Conservation (phyloP, 2,888 invertebrate species). For the Terebella lapidaria region DNA sequence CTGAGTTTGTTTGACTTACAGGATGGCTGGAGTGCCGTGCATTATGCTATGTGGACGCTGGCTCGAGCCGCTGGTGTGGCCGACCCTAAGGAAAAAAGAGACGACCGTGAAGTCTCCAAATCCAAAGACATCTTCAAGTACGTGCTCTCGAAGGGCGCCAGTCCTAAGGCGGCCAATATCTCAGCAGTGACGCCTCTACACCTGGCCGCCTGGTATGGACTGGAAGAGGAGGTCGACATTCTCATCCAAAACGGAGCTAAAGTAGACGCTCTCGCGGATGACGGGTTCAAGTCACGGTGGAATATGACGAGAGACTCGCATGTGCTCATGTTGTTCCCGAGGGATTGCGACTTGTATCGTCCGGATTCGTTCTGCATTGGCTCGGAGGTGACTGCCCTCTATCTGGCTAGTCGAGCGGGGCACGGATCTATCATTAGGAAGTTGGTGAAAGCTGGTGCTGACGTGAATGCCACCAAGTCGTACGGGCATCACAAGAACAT, state of each 20-base stretch:
- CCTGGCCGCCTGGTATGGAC: slow-evolving; percentile 23
- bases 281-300: slow-evolving; percentile 23
- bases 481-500: slow-evolving; percentile 23
- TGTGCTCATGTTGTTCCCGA: slow-evolving; percentile 15
- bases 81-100: slow-evolving; percentile 1
- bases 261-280: slow-evolving; percentile 18
- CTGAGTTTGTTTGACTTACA: no score
- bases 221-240: slow-evolving; percentile 11
- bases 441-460: slow-evolving; percentile 18
- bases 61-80: slow-evolving; percentile 16
- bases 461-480: slow-evolving; percentile 21
- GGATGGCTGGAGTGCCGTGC: slow-evolving; percentile 24
- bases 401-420: slow-evolving; percentile 23
- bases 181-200: slow-evolving; percentile 22
- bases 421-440: slow-evolving; percentile 9
- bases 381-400: slow-evolving; percentile 20
- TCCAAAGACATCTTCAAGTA: slow-evolving; percentile 11
- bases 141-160: slow-evolving; percentile 7
- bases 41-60: slow-evolving; percentile 21
- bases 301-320: slow-evolving; percentile 15
- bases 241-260: slow-evolving; percentile 11
- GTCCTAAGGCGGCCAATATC: slow-evolving; percentile 12
- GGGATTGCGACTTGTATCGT: slow-evolving; percentile 23
- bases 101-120: background rate
- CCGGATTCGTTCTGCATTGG: slow-evolving; percentile 23